These are phyloP conservation scores for Sinocyclocheilus anophthalmus DNA, from an alignment of 2,113 vertebrate genomes.

Conservation along the genomic window DNA sequence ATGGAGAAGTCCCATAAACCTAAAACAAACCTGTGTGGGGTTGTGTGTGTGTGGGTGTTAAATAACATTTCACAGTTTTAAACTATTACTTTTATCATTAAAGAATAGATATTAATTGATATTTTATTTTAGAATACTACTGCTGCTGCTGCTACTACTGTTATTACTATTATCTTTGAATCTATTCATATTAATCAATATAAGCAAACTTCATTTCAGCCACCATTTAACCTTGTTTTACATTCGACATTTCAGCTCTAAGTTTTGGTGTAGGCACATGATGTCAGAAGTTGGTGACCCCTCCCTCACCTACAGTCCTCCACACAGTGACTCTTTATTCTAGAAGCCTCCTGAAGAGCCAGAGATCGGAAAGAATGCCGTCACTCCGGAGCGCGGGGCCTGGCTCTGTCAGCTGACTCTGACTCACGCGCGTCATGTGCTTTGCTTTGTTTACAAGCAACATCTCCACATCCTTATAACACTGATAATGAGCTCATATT, in stretches of 20 bases:
- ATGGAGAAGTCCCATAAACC: no score
- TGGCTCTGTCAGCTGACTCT: constrained; percentile 59
- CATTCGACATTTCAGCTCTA: neutral
- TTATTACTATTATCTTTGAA: neutral
- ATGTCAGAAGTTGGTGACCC: neutral
- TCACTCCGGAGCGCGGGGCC: constrained; percentile 6
- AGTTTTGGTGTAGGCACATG: neutral
- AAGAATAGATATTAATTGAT: no score
- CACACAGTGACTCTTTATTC: neutral
- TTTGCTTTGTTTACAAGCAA: constrained; percentile 17
- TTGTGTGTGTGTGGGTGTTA: neutral
- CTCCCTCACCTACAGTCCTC: neutral
- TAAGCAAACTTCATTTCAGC: no score
- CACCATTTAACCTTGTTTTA: no score
- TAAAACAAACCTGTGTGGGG: no score
- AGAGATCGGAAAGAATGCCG: neutral
- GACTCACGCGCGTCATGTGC: constrained; percentile 60
- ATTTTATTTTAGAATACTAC: neutral
- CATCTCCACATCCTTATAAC: neutral
- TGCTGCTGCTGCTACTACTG: no score
- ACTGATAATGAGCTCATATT: neutral
- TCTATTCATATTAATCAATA: neutral
- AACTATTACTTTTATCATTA: no score
- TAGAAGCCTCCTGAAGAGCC: neutral
- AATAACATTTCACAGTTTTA: neutral